These are phyloP conservation scores for Peromyscus leucopus DNA, from an alignment of 2,113 vertebrate genomes.

Conservation along the genomic window DNA sequence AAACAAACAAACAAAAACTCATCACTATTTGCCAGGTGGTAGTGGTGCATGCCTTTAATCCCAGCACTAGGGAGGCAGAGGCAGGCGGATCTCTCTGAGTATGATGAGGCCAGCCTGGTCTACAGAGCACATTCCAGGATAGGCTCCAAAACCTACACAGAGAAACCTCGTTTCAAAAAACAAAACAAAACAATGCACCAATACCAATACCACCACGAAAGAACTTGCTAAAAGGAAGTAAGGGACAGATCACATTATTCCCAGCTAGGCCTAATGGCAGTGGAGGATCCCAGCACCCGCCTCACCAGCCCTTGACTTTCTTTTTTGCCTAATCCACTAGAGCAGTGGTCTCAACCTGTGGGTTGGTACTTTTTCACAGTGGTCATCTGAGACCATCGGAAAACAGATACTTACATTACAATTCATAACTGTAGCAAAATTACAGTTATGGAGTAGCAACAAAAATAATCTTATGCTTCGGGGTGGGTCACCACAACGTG, in stretches of 20 bases:
- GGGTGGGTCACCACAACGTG: not conserved
- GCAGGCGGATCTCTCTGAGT: too few species aligned
- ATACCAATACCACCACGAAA: not conserved
- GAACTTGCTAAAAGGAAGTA: not conserved
- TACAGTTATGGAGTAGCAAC: not conserved
- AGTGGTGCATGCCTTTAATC: too few species aligned
- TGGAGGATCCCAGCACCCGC: not conserved
- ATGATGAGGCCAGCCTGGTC: too few species aligned
- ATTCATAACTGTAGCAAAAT: not conserved
- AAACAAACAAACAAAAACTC: too few species aligned
- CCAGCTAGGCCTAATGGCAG: not conserved
- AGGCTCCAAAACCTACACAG: too few species aligned
- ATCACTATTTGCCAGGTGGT: too few species aligned
- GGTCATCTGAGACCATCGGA: not conserved
- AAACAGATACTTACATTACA: not conserved
- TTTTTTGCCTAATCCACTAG: not conserved
- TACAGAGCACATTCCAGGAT: too few species aligned
- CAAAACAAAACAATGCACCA: not conserved
- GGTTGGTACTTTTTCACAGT: accelerated
- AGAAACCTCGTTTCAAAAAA: not conserved
- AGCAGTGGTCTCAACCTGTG: not conserved
- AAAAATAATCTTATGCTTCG: not conserved
- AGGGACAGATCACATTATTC: not conserved
- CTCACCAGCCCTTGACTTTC: not conserved
- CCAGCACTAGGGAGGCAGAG: too few species aligned